Evolutionary conservation across 37 sponge, comb jelly and placozoan species (phyloP), one percentile per base, ranked within the genome.

Genomic region (Crambe crambe): DNA sequence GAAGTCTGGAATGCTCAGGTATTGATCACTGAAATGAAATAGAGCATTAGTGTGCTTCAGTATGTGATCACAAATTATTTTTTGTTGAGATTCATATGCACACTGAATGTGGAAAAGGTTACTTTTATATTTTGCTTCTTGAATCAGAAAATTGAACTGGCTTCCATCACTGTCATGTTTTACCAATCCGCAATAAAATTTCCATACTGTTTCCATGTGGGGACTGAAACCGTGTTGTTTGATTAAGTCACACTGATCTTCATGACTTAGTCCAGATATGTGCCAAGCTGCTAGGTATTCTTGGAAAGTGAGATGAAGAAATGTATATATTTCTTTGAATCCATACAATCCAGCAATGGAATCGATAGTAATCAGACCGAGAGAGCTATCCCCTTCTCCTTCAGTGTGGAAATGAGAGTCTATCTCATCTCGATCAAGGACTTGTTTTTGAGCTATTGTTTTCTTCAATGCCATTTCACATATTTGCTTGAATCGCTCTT

Each of bases 281-380:
- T 70, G 40, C 12, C 8, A 71, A n/a, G 80, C 80, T 58, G 80
- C 80, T 26, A 80, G 35, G 22, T 60, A 80, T 42, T 77, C 78
- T 44, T 77, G 65, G 66, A 65, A 42, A 1, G 78, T 64, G 18
- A 65, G 44, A 31, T 80, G 80, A 1, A 58, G 30, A 80, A 80
- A 80, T 9, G 40, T 80, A 30, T 80, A 80, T 0, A 56, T 38
- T 22, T 56, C n/a, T 0, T 35, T 41, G 21, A 20, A 3, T 5
- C 71, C 60, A 38, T 56, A 23, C 30, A 0, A 9, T 23, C 43
- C 34, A 2, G 30, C 25, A 8, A 18, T 37, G 40, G 23, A 4
- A 36, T 70, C 72, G 21, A 70, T 58, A 3, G 31, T 58, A 68
- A 80, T 54, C 35, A 80, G 60, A 6, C 80, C 80, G 0, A 80